Percentiles rank a stretch among this genome's conserved stretches.
These are phyloP conservation scores for Drosophila neocordata DNA, from an alignment of 1,140 invertebrate genomes.

Conservation along the genomic window DNA sequence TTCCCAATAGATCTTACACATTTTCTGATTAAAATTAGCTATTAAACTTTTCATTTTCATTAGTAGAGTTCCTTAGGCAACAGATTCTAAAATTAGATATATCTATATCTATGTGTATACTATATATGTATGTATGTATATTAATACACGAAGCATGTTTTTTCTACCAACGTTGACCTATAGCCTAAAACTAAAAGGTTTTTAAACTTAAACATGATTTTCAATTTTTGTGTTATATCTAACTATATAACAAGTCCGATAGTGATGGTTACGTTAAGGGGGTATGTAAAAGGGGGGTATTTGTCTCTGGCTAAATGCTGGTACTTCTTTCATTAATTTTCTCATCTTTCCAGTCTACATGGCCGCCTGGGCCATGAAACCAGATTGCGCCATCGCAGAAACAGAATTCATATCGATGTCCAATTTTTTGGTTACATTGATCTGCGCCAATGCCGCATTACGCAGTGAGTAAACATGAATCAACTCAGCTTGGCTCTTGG, in stretches of 20 bases:
- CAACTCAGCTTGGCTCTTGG: conserved; percentile 93
- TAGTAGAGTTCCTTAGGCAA: conserved; percentile 20
- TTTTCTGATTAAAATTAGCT: not conserved
- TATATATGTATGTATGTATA: not conserved
- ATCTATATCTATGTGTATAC: conserved; percentile 17
- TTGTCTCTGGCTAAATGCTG: conserved; percentile 46
- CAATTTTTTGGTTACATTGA: conserved; percentile 90
- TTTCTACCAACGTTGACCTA: conserved; percentile 18
- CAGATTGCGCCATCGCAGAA: conserved; percentile 60
- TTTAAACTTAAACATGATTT: conserved; percentile 59
- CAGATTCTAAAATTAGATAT: conserved; percentile 26
- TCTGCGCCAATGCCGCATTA: conserved; percentile 93
- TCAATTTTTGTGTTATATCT: conserved; percentile 21
- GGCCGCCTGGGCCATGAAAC: conserved; percentile 32
- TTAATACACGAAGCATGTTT: conserved; percentile 29
- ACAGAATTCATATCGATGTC: conserved; percentile 85
- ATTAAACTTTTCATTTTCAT: conserved; percentile 1
- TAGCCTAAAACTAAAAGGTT: conserved; percentile 42
- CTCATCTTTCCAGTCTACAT: conserved; percentile 29
- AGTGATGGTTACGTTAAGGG: conserved; percentile 34
- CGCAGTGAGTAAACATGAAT: conserved; percentile 93
- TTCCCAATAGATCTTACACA: not conserved
- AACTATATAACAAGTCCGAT: conserved; percentile 52
- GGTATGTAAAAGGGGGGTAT: conserved; percentile 22
- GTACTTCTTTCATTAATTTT: not conserved